Evolutionary conservation across 2,797 vertebrate genomes (phyloP).

Genomic region (Falco rusticolus): DNA sequence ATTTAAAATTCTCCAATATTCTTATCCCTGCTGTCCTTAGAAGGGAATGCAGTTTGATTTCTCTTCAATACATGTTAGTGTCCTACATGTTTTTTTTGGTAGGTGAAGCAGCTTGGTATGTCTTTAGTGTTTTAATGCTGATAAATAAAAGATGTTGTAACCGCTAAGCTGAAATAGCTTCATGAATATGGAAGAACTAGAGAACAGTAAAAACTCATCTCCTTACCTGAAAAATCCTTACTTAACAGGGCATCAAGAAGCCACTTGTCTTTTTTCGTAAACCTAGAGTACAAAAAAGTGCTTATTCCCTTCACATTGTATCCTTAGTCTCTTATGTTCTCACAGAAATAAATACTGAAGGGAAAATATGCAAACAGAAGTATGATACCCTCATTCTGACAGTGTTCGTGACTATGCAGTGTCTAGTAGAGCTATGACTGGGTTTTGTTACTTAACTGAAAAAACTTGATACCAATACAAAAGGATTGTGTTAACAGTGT

Average conservation of each 20-base stretch:
- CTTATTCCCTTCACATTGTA: neutral
- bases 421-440: neutral
- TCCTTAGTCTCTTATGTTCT: neutral
- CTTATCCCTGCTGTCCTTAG: neutral
- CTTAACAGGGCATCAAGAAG: neutral
- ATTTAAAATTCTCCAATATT: neutral
- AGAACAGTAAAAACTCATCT: neutral
- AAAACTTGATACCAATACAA: neutral
- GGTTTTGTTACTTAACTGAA: neutral
- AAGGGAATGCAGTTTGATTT: neutral
- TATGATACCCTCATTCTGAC: neutral
- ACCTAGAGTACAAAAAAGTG: neutral
- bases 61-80: neutral
- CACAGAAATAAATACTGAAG: neutral
- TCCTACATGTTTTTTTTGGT: neutral
- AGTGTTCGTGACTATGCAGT: neutral
- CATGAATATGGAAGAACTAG: neutral
- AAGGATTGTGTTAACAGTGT: neutral
- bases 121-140: neutral
- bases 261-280: neutral
- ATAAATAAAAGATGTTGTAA: neutral
- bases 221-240: neutral
- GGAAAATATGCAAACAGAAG: neutral
- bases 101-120: neutral
- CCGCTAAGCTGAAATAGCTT: neutral